phyloP scores from a whole-genome alignment of 2,888 invertebrate genomes.

The Sylvicola cinctus region DNA sequence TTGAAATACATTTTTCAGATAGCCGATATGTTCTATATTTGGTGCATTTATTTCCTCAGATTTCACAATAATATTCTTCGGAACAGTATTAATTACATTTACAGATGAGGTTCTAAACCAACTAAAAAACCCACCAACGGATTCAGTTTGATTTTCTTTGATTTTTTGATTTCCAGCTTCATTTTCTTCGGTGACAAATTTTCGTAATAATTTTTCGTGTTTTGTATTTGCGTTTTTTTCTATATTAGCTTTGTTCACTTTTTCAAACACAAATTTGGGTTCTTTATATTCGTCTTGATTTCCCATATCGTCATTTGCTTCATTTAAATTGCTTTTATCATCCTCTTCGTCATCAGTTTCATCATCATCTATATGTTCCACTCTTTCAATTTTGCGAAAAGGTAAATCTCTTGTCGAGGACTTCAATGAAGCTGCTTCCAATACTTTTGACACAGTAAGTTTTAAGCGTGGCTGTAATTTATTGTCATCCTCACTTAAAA shows the following conservation, averaged over 20 bases:
- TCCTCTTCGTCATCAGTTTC: constrained; percentile 4
- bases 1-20: constrained; percentile 2
- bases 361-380: constrained; percentile 9
- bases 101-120: no score
- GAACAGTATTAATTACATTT: no score
- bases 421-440: no score
- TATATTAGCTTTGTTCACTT: constrained; percentile 1
- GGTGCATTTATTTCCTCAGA: constrained; percentile 4
- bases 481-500: no score
- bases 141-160: background rate
- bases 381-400: constrained; percentile 11
- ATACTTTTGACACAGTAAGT: no score
- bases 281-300: no score
- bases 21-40: constrained; percentile 6
- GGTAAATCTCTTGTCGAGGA: no score
- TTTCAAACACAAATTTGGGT: constrained; percentile 2
- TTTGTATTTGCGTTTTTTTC: no score
- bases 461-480: no score
- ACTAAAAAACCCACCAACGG: constrained; percentile 10
- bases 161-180: background rate
- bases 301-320: constrained; percentile 2
- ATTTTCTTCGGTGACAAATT: background rate
- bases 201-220: background rate
- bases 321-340: constrained; percentile 3
- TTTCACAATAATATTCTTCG: no score